Base-by-base conservation (phyloP, 2,113 vertebrate genomes). In the Butorides virescens region DNA sequence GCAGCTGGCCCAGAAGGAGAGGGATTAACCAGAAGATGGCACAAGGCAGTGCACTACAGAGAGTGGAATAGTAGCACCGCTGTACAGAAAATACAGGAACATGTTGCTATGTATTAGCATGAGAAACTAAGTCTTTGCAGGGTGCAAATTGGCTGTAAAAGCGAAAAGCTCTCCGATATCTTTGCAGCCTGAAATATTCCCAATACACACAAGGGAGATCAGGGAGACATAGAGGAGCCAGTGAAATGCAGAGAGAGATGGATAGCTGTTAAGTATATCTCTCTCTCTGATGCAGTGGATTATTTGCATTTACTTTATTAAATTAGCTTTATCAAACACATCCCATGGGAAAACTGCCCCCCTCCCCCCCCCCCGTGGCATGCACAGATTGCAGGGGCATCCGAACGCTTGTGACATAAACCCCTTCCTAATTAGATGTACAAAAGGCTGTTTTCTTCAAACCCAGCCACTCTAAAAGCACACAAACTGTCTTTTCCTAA, bases 101-200 rank as follows among this genome's bases (percentile, higher is more conserved):
- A 0, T 5, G 8, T 12, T 59, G 37, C 20, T 12, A 18, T 1
- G 4, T 2, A 5, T 27, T 5, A 42, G 20, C 59, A 22, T 0
- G 37, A 79, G 84, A 82, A 94, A 80, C 47, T 1, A 50, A 32
- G 22, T 7, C n/a, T 85, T 52, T 27, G 11, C 27, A 62, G 47
- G 81, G 37, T 80, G 61, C 21, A 92, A 71, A 93, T 13, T 72
- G 36, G 47, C n/a, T 94, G 70, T n/a, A 67, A 58, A 59, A 67
- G 56, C 42, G 39, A 65, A 76, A 25, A 61, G 47, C 23, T 47
- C 23, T 42, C 59, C 30, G 77, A 62, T 44, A 32, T 46, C 71
- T 86, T 63, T 71, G 32, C 42, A 76, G 50, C 44, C 52, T 53
- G 72, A 88, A 73, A 49, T 55, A 27, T 44, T 75, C 74, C 6